Base-by-base conservation (phyloP, 64 coral and sea anemone species). In the Orbicella faveolata region DNA sequence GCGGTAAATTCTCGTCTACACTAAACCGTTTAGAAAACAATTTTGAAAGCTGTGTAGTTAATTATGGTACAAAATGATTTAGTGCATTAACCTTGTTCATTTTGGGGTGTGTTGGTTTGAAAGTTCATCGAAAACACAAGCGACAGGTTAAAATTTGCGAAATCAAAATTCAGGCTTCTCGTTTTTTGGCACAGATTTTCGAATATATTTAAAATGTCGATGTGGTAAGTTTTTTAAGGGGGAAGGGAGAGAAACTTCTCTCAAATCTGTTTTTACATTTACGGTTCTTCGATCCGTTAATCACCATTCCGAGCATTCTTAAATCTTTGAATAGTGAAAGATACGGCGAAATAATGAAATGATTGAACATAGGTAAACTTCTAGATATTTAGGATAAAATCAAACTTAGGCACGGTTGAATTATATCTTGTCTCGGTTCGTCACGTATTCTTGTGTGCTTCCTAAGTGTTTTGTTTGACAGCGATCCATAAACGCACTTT, bases 321-420 rank as follows among this genome's bases (percentile, higher is more conserved):
- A 75, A 36, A 75, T 75, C 74, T 75, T 75, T 75, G 33, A 75
- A 16, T 75, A 35, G 14, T 75, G 74, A 75, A 75, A 75, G 74
- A 75, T 75, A 75, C 17, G 34, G 4, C 34, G 18, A 36, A 17
- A 75, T 75, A 36, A 75, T 70, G 35, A 36, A 75, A 75, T 35
- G 10, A 35, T 39, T 75, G 17, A 34, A 75, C 35, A 15, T 9
- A 36, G 74, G 6, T 36, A 75, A 16, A 30, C 16, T 39, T 75
- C 14, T 35, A 2, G 35, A 16, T 75, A 10, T 3, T 36, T 37
- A 11, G 33, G 6, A 36, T 75, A 39, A 35, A 75, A 14, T 3
- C 33, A 75, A 36, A 18, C 33, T 13, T 36, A 36, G 2, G 30
- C 9, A 36, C 14, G 4, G 34, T 70, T 6, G 7, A 70, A 25